Evolutionary conservation across 2,888 invertebrate genomes (phyloP).

Genomic region (Ptilodon capucinus): DNA sequence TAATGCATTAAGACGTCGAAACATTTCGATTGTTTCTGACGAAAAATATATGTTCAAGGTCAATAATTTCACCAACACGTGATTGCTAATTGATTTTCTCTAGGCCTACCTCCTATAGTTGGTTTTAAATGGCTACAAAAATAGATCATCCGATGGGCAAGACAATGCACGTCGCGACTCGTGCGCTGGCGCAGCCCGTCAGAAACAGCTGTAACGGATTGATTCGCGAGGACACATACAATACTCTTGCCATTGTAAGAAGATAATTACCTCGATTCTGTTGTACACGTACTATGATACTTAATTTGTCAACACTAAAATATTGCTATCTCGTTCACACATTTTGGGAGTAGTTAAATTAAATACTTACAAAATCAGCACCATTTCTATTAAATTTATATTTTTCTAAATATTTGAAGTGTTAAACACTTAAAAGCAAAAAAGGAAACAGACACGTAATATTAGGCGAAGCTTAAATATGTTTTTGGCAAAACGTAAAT

Average conservation of each 20-base stretch:
- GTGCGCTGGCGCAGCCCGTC: constrained; percentile 30
- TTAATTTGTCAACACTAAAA: too few relatives aligned
- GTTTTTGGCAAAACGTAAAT: neutral
- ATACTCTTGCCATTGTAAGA: constrained; percentile 10
- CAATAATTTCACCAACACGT: neutral
- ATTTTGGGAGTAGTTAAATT: too few relatives aligned
- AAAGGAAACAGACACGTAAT: too few relatives aligned
- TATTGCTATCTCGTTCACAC: too few relatives aligned
- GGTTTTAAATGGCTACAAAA: constrained; percentile 57
- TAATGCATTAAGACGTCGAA: neutral
- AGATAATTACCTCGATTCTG: neutral
- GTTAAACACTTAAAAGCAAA: too few relatives aligned
- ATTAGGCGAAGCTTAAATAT: too few relatives aligned
- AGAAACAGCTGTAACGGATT: constrained; percentile 72
- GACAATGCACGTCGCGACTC: constrained; percentile 56
- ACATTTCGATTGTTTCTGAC: constrained; percentile 11
- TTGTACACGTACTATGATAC: too few relatives aligned
- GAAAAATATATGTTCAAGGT: constrained; percentile 9
- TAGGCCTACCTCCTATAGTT: constrained; percentile 55
- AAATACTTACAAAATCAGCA: too few relatives aligned
- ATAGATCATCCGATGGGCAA: constrained; percentile 58
- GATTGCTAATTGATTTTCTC: constrained; percentile 34
- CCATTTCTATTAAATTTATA: too few relatives aligned
- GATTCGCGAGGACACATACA: constrained; percentile 46
- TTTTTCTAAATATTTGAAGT: too few relatives aligned